A percentile compares a stretch with the other conserved stretches of the same genome.
These are phyloP conservation scores for Axis porcinus DNA, from an alignment of 2,113 vertebrate genomes.

Conservation along the genomic window DNA sequence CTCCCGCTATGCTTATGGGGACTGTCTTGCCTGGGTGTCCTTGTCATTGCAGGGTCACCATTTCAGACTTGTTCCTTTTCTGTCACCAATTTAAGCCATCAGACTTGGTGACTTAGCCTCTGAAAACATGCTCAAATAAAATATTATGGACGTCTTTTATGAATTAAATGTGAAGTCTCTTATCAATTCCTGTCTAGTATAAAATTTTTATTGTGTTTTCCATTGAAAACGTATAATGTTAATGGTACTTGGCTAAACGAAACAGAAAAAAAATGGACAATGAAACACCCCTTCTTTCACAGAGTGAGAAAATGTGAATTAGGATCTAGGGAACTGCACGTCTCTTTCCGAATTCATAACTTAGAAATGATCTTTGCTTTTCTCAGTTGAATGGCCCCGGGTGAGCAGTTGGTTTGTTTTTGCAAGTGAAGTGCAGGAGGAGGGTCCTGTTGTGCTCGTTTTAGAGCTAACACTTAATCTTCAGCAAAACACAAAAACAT, in stretches of 20 bases:
- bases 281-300: neutral
- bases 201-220: neutral
- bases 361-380: neutral
- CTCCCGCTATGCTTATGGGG: accelerated
- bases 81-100: neutral
- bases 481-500: neutral
- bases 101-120: neutral
- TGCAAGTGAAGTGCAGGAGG: neutral
- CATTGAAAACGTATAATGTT: neutral
- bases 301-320: neutral
- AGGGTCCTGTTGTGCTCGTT: neutral
- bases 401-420: neutral
- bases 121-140: neutral
- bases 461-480: neutral
- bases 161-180: neutral
- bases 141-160: neutral
- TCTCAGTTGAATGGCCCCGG: neutral
- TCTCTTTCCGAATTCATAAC: neutral
- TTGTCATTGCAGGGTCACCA: neutral
- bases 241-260: neutral
- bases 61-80: neutral
- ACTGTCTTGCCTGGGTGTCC: accelerated
- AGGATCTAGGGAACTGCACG: neutral
- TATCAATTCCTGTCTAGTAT: neutral
- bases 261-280: neutral